Conservation (phyloP, 2,113 vertebrate genomes). For the Entelurus aequoreus region DNA sequence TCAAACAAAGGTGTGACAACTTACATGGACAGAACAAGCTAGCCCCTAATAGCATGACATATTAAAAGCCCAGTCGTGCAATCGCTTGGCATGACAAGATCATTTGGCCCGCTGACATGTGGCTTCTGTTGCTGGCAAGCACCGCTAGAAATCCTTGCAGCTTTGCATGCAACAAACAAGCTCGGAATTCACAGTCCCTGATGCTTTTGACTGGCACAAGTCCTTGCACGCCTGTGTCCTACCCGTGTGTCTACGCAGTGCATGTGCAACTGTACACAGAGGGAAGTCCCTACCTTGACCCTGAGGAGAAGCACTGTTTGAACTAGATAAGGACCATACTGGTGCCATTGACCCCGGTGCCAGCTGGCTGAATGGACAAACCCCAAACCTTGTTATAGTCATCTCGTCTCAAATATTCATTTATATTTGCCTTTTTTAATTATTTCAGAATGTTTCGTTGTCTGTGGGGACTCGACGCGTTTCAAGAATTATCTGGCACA, state of each 20-base stretch:
- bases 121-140: constrained; percentile 16
- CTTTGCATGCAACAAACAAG: constrained; percentile 9
- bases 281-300: constrained; percentile 10
- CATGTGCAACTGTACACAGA: constrained; percentile 12
- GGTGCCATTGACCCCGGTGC: constrained; percentile 23
- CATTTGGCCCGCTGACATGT: constrained; percentile 15
- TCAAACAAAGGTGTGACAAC: neutral
- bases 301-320: constrained; percentile 10
- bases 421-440: neutral
- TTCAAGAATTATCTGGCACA: too few relatives aligned
- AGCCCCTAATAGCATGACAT: constrained; percentile 16
- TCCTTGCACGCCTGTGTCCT: constrained; percentile 6
- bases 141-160: constrained; percentile 6
- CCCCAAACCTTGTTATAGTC: neutral
- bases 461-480: too few relatives aligned
- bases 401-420: neutral
- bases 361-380: neutral
- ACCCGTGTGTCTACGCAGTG: neutral
- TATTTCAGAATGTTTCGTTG: neutral
- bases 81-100: constrained; percentile 12
- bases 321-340: constrained; percentile 23
- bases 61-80: constrained; percentile 8
- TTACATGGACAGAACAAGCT: constrained; percentile 7
- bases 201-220: constrained; percentile 1
- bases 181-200: neutral